Conservation (phyloP, 2,797 vertebrate genomes). For the Muscicapa comitata region DNA sequence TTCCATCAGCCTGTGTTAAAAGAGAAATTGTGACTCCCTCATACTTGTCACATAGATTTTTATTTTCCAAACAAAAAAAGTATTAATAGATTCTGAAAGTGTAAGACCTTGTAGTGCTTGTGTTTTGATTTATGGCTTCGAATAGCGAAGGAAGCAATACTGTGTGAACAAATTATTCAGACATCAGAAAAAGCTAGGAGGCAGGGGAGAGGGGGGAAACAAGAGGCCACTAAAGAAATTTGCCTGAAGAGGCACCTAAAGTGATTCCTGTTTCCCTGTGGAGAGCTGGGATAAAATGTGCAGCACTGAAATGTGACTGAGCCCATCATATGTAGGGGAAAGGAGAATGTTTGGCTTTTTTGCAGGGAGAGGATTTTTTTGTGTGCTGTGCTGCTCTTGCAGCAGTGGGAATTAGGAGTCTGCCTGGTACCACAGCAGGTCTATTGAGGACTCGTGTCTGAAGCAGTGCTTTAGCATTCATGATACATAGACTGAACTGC, state of each 20-base stretch:
- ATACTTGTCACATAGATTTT: neutral
- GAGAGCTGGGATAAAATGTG: neutral
- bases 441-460: neutral
- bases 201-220: neutral
- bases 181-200: neutral
- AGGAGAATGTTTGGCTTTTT: neutral
- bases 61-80: neutral
- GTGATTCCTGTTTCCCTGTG: neutral
- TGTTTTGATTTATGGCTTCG: slow-evolving; percentile 17
- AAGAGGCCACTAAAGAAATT: neutral
- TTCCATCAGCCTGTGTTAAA: neutral
- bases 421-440: slow-evolving; percentile 29
- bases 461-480: slow-evolving; percentile 33
- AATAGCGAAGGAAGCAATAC: neutral
- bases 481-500: neutral
- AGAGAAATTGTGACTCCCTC: neutral
- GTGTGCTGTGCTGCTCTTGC: neutral
- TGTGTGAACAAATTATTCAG: neutral
- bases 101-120: neutral
- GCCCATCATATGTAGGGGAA: neutral
- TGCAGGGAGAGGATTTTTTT: neutral
- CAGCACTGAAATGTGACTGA: neutral
- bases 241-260: neutral
- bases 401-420: neutral
- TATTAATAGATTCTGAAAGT: neutral